Percentiles rank a stretch among this genome's conserved stretches.
Evolutionary conservation across 2,888 invertebrate genomes (phyloP).

Genomic region (Aphelenchoides bicaudatus): DNA sequence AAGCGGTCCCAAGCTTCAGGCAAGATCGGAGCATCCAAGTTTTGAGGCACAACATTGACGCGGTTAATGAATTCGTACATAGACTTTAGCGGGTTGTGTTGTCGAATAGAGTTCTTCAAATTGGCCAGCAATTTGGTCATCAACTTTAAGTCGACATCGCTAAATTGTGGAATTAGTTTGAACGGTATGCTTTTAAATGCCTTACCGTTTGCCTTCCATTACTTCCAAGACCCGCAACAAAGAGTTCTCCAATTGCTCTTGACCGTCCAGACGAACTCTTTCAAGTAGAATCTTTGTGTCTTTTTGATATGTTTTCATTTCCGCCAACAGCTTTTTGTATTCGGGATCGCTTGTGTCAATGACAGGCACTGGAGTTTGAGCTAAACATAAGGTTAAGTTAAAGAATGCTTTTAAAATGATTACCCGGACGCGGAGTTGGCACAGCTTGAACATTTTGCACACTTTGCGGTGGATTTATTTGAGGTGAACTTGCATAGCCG

Average conservation of each 20-base stretch:
- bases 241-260: constrained; percentile 21
- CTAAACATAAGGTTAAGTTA: not conserved
- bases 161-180: not conserved
- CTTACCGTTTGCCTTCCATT: constrained; percentile 22
- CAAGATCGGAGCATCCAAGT: not conserved
- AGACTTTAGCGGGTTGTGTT: not conserved
- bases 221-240: constrained; percentile 25
- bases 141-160: constrained; percentile 16
- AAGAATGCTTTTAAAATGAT: not conserved
- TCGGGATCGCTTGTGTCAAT: constrained; percentile 25
- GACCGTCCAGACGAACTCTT: constrained; percentile 20
- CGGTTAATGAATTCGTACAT: constrained; percentile 1
- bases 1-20: constrained; percentile 19
- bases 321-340: constrained; percentile 21
- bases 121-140: constrained; percentile 5
- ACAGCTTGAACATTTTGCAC: not conserved
- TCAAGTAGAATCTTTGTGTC: constrained; percentile 23
- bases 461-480: constrained; percentile 1
- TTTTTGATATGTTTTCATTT: constrained; percentile 1
- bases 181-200: not conserved
- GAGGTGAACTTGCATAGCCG: constrained; percentile 9
- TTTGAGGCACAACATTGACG: constrained; percentile 11
- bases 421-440: constrained; percentile 4
- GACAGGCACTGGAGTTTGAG: constrained; percentile 7
- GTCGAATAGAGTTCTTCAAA: constrained; percentile 13